Percentiles rank a stretch among this genome's conserved stretches.
These are phyloP conservation scores for Oreochromis tanganicae DNA, from an alignment of 2,113 vertebrate genomes.

Conservation along the genomic window DNA sequence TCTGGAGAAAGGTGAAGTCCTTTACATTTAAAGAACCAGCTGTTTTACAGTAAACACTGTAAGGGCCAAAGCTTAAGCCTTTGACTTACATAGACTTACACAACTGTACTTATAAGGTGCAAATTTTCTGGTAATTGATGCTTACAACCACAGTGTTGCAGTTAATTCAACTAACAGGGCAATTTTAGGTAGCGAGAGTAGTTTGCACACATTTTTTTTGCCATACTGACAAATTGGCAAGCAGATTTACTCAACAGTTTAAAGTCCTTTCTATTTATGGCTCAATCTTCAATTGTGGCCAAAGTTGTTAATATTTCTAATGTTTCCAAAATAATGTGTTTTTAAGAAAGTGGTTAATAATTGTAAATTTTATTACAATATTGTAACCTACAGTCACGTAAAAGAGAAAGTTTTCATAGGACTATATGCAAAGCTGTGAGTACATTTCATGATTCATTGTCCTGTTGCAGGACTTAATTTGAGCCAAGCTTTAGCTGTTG, in stretches of 20 bases:
- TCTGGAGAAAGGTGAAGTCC: neutral
- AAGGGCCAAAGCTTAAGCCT: neutral
- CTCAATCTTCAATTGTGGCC: neutral
- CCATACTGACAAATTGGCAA: neutral
- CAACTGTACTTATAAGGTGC: neutral
- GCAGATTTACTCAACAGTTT: neutral
- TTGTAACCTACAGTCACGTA: neutral
- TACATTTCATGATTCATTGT: neutral
- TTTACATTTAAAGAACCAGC: neutral
- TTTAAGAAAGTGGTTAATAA: neutral
- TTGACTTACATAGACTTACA: neutral
- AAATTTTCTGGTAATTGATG: neutral
- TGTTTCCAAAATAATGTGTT: fast-evolving
- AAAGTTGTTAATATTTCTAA: neutral
- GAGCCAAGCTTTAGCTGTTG: neutral
- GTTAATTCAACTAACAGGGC: neutral
- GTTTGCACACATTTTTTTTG: neutral
- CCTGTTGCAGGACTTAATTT: neutral
- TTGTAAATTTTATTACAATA: fast-evolving
- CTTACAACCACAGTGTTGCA: neutral
- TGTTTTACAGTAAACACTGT: neutral
- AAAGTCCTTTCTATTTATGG: neutral
- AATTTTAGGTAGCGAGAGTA: neutral
- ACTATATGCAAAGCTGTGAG: neutral
- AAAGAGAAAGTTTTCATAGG: neutral